Conservation (phyloP, 2,888 invertebrate species). For the Xestia ashworthii region DNA sequence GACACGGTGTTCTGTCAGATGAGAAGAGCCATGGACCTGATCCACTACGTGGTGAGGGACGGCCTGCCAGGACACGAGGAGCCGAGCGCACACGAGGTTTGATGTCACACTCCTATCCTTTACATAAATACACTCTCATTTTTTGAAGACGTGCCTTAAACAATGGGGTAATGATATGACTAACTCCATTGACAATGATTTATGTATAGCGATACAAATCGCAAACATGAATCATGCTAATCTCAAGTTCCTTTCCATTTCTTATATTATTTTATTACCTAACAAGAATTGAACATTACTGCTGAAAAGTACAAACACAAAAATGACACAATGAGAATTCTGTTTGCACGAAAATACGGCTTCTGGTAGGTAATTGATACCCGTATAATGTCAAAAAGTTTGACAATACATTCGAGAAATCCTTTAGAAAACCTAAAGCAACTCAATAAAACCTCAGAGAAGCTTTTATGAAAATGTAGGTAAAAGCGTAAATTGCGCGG, state of each 20-base stretch:
- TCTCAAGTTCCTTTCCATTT: constrained; percentile 6
- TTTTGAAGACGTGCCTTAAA: not conserved
- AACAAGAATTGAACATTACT: constrained; percentile 2
- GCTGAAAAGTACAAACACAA: not conserved
- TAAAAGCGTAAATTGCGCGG: constrained; percentile 52
- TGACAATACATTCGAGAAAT: constrained; percentile 25
- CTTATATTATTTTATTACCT: not conserved
- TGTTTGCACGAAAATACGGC: constrained; percentile 4
- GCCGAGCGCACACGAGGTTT: constrained; percentile 85
- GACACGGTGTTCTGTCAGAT: constrained; percentile 99
- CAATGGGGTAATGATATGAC: not conserved
- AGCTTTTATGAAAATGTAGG: constrained; percentile 36
- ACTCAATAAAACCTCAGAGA: constrained; percentile 25
- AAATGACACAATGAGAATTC: not conserved
- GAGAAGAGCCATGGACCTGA: constrained; percentile 98
- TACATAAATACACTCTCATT: not conserved
- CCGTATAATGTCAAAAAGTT: constrained; percentile 18
- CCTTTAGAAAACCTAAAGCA: constrained; percentile 38
- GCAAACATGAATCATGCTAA: not conserved
- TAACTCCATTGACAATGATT: not conserved
- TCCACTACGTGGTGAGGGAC: constrained; percentile 99
- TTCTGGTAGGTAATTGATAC: constrained; percentile 7
- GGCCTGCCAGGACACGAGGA: constrained; percentile 94
- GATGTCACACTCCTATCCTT: constrained; percentile 56
- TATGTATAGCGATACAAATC: too few species aligned